These are phyloP conservation scores for Miichthys miiuy DNA, from an alignment of 2,797 vertebrate genomes.

Conservation along the genomic window DNA sequence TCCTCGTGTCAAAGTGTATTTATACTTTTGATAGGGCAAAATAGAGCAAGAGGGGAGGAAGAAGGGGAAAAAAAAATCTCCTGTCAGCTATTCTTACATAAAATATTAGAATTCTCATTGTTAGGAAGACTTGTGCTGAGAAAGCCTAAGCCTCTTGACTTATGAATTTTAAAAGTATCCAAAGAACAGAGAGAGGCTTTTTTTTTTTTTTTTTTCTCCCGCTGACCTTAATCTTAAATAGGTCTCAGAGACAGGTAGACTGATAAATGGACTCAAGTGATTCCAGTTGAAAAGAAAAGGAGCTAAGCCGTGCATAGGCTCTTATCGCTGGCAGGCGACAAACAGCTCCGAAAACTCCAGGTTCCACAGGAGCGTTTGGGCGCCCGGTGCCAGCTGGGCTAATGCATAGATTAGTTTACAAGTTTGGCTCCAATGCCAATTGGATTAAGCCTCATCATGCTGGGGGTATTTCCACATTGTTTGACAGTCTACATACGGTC, in stretches of 20 bases:
- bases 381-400: slow-evolving; percentile 79
- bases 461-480: slow-evolving; percentile 79
- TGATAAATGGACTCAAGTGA: slow-evolving; percentile 83
- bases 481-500: slow-evolving; percentile 84
- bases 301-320: slow-evolving; percentile 78
- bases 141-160: slow-evolving; percentile 89
- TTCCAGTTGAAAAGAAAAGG: slow-evolving; percentile 80
- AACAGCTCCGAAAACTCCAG: slow-evolving; percentile 78
- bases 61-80: slow-evolving; percentile 62
- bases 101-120: slow-evolving; percentile 88
- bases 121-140: slow-evolving; percentile 82
- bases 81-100: slow-evolving; percentile 89
- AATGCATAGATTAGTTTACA: slow-evolving; percentile 89
- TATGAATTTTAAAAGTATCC: slow-evolving; percentile 87
- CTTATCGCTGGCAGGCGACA: slow-evolving; percentile 82
- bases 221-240: slow-evolving; percentile 89
- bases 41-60: slow-evolving; percentile 54
- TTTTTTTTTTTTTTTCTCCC: slow-evolving; percentile 35
- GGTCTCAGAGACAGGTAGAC: slow-evolving; percentile 87
- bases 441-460: slow-evolving; percentile 85
- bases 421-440: slow-evolving; percentile 86
- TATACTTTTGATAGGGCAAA: slow-evolving; percentile 73
- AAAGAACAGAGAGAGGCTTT: slow-evolving; percentile 70
- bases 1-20: slow-evolving; percentile 77
- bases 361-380: slow-evolving; percentile 79